Percentiles rank a stretch among this genome's conserved stretches.
Conservation (phyloP, 2,888 invertebrate genomes). For the Siphlonurus alternatus region DNA sequence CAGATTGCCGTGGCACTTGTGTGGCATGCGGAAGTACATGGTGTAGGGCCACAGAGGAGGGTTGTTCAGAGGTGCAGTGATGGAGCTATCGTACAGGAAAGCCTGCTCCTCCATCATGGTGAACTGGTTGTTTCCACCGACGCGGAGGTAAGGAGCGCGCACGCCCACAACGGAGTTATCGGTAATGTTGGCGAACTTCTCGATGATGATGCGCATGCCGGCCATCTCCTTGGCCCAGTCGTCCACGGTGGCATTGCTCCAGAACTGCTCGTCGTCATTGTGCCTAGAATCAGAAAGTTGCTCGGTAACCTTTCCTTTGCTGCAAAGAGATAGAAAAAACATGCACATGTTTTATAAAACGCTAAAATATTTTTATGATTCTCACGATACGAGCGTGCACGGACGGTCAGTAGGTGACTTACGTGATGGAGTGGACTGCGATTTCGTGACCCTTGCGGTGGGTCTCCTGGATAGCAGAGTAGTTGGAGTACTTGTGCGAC, state of each 20-base stretch:
- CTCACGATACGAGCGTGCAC: too few species aligned
- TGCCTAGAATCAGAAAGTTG: constrained; percentile 36
- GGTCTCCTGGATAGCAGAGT: constrained; percentile 82
- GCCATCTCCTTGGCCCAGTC: constrained; percentile 94
- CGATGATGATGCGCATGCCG: constrained; percentile 77
- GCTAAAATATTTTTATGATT: too few species aligned
- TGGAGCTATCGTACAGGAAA: constrained; percentile 89
- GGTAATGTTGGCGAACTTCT: constrained; percentile 76
- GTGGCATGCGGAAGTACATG: constrained; percentile 94
- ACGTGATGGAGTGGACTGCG: constrained; percentile 86
- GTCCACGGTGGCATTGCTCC: constrained; percentile 82
- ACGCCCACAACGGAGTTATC: constrained; percentile 86
- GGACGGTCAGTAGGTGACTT: too few species aligned
- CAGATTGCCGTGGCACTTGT: constrained; percentile 80
- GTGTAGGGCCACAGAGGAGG: constrained; percentile 97
- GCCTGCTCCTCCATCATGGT: constrained; percentile 95
- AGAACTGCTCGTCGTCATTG: constrained; percentile 80
- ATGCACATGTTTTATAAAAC: too few species aligned
- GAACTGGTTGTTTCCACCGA: constrained; percentile 91
- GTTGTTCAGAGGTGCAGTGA: constrained; percentile 78
- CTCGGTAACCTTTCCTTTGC: background rate
- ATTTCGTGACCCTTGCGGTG: constrained; percentile 86
- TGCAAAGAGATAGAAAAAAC: too few species aligned
- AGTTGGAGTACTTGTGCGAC: constrained; percentile 86
- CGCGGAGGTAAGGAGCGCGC: constrained; percentile 74